Percentiles rank a stretch among this genome's conserved stretches.
Evolutionary conservation across 2,888 invertebrate species (phyloP).

Genomic region (Neoaliturus tenellus): DNA sequence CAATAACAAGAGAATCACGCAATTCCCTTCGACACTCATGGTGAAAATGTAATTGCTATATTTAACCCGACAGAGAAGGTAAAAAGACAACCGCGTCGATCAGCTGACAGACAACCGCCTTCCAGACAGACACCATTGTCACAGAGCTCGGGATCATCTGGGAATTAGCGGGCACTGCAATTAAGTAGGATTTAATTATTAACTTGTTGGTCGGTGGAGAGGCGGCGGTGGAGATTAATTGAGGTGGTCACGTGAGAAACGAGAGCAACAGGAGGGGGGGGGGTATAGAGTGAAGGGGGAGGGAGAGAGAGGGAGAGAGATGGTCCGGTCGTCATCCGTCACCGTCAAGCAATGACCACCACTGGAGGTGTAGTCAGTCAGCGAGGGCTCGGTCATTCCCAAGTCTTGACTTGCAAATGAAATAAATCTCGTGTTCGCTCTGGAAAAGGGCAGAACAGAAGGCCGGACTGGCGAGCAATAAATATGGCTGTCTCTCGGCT

Average conservation of each 20-base stretch:
- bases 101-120: not conserved
- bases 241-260: conserved; percentile 15
- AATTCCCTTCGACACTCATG: not conserved
- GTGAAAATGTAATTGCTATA: not conserved
- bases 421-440: conserved; percentile 21
- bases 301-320: conserved; percentile 43
- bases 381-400: not conserved
- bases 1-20: not conserved
- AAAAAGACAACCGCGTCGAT: not conserved
- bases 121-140: not conserved
- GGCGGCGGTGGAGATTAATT: conserved; percentile 19
- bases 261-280: conserved; percentile 34
- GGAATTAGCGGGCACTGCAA: conserved; percentile 14
- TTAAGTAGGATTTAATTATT: conserved; percentile 22
- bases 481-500: not conserved
- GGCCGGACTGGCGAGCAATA: not conserved
- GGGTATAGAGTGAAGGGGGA: conserved; percentile 39
- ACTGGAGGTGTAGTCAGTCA: conserved; percentile 23
- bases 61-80: not conserved
- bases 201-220: conserved; percentile 31
- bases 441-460: conserved; percentile 30
- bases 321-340: not conserved
- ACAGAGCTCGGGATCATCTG: not conserved
- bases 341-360: conserved; percentile 25
- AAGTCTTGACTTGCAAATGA: conserved; percentile 29